Percentiles rank a stretch among this genome's conserved stretches.
Evolutionary conservation across 2,113 vertebrate genomes (phyloP).

Genomic region (Urocynchramus pylzowi): DNA sequence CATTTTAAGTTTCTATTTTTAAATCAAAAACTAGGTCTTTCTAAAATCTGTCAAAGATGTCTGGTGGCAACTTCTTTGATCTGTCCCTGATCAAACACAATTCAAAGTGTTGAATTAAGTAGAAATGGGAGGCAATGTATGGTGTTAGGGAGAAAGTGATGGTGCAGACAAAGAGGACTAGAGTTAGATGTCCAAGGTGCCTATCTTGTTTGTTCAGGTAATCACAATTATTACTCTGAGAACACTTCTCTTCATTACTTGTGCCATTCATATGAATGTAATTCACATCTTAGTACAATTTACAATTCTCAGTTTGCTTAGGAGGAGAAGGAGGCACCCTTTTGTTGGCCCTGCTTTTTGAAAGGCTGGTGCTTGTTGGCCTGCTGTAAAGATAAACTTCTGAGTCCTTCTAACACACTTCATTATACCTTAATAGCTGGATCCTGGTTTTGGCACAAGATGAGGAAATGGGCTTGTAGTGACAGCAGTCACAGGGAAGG

Average conservation of each 20-base stretch:
- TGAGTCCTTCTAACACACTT: neutral
- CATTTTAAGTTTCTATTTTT: neutral
- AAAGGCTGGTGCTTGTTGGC: neutral
- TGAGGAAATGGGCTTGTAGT: neutral
- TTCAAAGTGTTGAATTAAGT: neutral
- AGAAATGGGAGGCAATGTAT: neutral
- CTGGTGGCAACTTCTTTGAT: neutral
- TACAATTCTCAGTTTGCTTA: neutral
- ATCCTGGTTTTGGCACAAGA: neutral
- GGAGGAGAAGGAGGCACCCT: neutral
- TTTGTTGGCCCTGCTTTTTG: neutral
- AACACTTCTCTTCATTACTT: neutral
- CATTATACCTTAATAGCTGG: neutral
- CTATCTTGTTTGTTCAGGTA: neutral
- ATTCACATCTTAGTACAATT: neutral
- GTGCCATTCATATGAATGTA: neutral
- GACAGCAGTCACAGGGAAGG: neutral
- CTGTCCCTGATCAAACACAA: neutral
- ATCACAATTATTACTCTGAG: neutral
- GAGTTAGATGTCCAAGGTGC: neutral
- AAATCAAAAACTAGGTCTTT: neutral
- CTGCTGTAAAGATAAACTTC: neutral
- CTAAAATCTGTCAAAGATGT: neutral
- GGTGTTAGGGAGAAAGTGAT: neutral
- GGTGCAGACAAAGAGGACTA: neutral